Conservation (phyloP, 1,140 invertebrate species). For the Sminthurinus signatus region DNA sequence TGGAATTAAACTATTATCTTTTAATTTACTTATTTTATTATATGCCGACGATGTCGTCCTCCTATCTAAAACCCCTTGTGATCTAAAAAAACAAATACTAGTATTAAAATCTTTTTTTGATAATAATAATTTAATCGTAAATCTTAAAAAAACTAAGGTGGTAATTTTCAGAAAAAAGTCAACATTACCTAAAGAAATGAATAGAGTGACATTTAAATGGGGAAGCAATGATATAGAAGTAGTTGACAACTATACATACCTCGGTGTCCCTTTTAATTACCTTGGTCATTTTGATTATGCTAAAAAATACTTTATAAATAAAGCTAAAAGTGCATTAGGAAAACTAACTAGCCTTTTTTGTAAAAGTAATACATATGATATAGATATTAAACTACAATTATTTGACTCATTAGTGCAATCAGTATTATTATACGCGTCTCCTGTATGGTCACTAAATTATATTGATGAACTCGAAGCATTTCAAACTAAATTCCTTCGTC, state of each 20-base stretch:
- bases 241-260: not conserved
- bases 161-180: conserved; percentile 5
- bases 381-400: not conserved
- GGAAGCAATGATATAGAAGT: not conserved
- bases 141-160: conserved; percentile 4
- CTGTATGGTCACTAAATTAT: not conserved
- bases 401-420: not conserved
- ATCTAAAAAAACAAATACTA: not conserved
- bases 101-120: not conserved
- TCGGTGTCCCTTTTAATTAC: not conserved
- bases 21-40: not conserved
- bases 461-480: not conserved
- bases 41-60: conserved; percentile 6
- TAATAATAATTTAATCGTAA: conserved; percentile 3
- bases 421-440: not conserved
- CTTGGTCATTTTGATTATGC: not conserved
- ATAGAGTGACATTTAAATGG: not conserved
- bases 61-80: not conserved
- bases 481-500: conserved; percentile 1
- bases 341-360: not conserved
- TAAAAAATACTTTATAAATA: not conserved
- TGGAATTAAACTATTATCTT: not conserved
- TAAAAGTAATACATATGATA: not conserved
- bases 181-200: not conserved
- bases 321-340: not conserved